phyloP scores from a whole-genome alignment of 1,140 invertebrate species.

The Drosophila asahinai region DNA sequence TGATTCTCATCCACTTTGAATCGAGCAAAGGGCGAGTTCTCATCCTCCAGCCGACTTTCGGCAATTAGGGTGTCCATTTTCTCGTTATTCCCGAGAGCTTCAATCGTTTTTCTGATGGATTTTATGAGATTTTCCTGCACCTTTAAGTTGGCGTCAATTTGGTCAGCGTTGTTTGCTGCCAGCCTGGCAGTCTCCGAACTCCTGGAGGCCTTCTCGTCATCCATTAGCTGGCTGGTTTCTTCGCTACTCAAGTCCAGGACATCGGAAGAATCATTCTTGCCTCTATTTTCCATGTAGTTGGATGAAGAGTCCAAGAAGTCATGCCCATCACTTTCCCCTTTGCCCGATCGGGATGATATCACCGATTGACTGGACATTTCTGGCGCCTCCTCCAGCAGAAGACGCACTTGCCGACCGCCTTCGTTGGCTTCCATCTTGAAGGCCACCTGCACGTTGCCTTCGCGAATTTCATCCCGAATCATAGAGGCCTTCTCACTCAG shows the following conservation, averaged over 20 bases:
- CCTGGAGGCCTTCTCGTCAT: neutral
- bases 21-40: slow-evolving; percentile 5
- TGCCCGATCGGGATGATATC: neutral
- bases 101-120: slow-evolving; percentile 24
- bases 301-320: neutral
- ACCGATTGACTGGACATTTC: neutral
- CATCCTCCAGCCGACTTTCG: neutral
- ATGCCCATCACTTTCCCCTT: neutral
- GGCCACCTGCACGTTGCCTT: slow-evolving; percentile 25
- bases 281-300: neutral
- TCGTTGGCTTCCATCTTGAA: slow-evolving; percentile 33
- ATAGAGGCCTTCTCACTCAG: slow-evolving; percentile 14
- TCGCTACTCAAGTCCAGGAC: slow-evolving; percentile 8
- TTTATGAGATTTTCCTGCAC: slow-evolving; percentile 21
- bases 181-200: neutral
- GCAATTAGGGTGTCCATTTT: slow-evolving; percentile 17
- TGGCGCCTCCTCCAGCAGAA: slow-evolving; percentile 14
- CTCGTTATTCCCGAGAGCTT: slow-evolving; percentile 1
- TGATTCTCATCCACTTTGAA: neutral
- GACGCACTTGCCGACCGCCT: slow-evolving; percentile 10
- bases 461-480: slow-evolving; percentile 14
- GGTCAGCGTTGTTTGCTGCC: neutral
- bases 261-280: neutral
- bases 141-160: neutral
- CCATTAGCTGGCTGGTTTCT: neutral